Evolutionary conservation across 2,888 invertebrate genomes (phyloP), one percentile per base, ranked within the genome.

Genomic region (Spatulosminthurus flaviceps): DNA sequence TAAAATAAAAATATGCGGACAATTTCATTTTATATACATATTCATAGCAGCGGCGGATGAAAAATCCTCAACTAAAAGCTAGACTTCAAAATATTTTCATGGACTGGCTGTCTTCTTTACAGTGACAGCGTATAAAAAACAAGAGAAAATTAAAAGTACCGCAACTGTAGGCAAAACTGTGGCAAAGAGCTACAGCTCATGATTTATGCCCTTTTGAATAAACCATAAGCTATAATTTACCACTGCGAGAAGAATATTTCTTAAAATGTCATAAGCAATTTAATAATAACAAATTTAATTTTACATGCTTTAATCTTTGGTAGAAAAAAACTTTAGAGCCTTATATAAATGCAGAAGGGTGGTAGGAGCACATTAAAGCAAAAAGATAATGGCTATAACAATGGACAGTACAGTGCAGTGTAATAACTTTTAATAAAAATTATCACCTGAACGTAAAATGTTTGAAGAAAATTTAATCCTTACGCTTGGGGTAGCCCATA

Each of bases 231-330:
- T 51, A 19, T 19, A 51, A 51, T 34, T 19, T 19, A 51, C 51
- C 51, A 19, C 51, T 51, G 51, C 16, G 5, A 51, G n/a, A n/a
- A n/a, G n/a, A 51, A 51, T 51, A 51, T 51, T 51, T 51, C 51
- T 51, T 51, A n/a, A 51, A n/a, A 51, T 24, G 71, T 71, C 71
- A 42, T 22, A 71, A 42, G 42, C 22, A 71, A 71, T 71, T 71
- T 71, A 71, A 71, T 71, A 41, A 71, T 71, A 51, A 51, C 34
- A 34, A 34, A 34, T 51, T 51, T 51, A 19, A 51, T 51, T 41
- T 41, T 9, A 41, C 41, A 41, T 41, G 13, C 41, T 9, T 41
- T 41, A 41, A 41, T 9, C 13, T 41, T 41, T n/a, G n/a, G n/a
- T n/a, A n/a, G n/a, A n/a, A n/a, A n/a, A n/a, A n/a, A n/a, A n/a